A percentile compares a stretch with the other conserved stretches of the same genome.
Evolutionary conservation across 2,113 vertebrate genomes (phyloP).

Genomic region (Nipponia nippon): DNA sequence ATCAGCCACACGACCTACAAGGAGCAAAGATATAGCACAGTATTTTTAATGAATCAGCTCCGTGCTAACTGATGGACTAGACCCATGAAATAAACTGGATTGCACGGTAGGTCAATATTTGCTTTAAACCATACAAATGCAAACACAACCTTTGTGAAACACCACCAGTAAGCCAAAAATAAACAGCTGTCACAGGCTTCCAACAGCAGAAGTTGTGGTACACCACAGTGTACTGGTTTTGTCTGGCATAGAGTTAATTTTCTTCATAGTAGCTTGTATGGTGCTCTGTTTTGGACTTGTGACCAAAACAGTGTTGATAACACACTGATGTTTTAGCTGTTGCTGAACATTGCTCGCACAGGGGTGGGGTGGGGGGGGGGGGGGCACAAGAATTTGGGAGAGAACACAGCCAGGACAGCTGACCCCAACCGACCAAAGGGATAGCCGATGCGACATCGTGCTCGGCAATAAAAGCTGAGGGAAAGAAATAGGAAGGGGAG

Average conservation of each 20-base stretch:
- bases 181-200: neutral
- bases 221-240: neutral
- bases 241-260: neutral
- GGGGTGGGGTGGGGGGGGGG: neutral
- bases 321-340: neutral
- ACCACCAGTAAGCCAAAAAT: neutral
- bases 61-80: neutral
- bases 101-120: neutral
- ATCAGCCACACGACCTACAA: neutral
- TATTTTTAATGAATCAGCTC: neutral
- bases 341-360: neutral
- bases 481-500: neutral
- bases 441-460: fast-evolving
- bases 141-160: neutral
- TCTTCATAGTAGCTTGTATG: neutral
- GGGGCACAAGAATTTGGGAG: neutral
- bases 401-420: neutral
- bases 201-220: neutral
- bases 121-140: neutral
- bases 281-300: neutral
- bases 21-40: neutral
- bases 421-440: neutral
- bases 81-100: neutral
- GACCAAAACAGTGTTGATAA: neutral
- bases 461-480: neutral